phyloP scores from a whole-genome alignment of 30 jellyfish, hydroid and myxozoan species.

The Chironex yamaguchii region DNA sequence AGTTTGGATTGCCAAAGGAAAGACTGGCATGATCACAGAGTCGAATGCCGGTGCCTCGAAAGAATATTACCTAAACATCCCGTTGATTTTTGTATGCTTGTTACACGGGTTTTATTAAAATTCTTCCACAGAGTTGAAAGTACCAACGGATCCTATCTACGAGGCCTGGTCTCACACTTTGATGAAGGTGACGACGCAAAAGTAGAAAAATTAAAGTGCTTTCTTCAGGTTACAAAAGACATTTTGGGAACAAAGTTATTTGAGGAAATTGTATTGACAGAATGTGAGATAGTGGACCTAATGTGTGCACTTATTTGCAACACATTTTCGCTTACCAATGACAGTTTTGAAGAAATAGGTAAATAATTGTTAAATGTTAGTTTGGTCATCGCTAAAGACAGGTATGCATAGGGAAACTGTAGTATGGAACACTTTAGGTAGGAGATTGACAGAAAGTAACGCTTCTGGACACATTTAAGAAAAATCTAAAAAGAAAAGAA shows the following conservation, averaged over 20 bases:
- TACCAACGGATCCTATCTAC: neutral
- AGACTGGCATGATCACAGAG: slow-evolving; percentile 88
- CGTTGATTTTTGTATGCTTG: slow-evolving; percentile 90
- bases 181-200: neutral
- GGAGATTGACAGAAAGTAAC: too few species aligned
- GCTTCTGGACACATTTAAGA: too few species aligned
- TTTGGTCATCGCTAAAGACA: too few species aligned
- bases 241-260: slow-evolving; percentile 44
- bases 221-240: slow-evolving; percentile 38
- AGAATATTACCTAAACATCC: slow-evolving; percentile 89
- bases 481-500: too few species aligned
- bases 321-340: slow-evolving; percentile 83
- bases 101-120: slow-evolving; percentile 38
- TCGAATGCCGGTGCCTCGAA: slow-evolving; percentile 80
- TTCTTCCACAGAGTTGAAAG: neutral
- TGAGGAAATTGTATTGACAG: neutral
- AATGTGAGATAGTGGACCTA: slow-evolving; percentile 62
- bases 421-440: too few species aligned
- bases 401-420: too few species aligned
- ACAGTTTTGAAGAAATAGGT: slow-evolving; percentile 43
- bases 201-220: neutral
- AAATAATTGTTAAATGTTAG: too few species aligned
- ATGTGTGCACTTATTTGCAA: slow-evolving; percentile 83
- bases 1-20: slow-evolving; percentile 82
- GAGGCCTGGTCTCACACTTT: neutral